These are phyloP conservation scores for Trogon surrucura DNA, from an alignment of 2,113 vertebrate species.

Conservation along the genomic window DNA sequence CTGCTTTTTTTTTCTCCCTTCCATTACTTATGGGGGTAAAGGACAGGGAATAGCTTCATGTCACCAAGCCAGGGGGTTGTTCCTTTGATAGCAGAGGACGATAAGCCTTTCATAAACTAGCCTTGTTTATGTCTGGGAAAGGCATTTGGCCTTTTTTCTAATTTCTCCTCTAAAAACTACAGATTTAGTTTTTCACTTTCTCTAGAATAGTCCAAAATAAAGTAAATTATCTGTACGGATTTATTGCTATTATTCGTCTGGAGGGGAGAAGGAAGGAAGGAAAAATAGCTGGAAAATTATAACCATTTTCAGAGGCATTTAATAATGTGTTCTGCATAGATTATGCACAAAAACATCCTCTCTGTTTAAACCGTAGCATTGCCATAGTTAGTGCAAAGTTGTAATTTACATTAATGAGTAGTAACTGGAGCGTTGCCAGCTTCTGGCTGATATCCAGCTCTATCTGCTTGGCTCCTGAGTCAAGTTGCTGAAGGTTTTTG, in stretches of 20 bases:
- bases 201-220: neutral
- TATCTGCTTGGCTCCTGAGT: neutral
- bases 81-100: neutral
- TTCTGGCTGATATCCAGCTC: neutral
- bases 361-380: neutral
- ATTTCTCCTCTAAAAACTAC: neutral
- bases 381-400: neutral
- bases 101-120: neutral
- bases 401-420: neutral
- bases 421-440: neutral
- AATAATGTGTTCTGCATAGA: neutral
- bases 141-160: neutral
- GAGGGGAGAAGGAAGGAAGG: neutral
- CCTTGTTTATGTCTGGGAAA: neutral
- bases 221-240: neutral
- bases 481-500: neutral
- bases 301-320: neutral
- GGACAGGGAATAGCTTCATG: neutral
- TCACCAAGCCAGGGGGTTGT: neutral
- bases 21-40: neutral
- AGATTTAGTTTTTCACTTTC: neutral
- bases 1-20: neutral
- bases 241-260: neutral
- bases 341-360: neutral
- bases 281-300: neutral